These are phyloP conservation scores for Perca fluviatilis DNA, from an alignment of 2,113 vertebrate species.

Conservation along the genomic window DNA sequence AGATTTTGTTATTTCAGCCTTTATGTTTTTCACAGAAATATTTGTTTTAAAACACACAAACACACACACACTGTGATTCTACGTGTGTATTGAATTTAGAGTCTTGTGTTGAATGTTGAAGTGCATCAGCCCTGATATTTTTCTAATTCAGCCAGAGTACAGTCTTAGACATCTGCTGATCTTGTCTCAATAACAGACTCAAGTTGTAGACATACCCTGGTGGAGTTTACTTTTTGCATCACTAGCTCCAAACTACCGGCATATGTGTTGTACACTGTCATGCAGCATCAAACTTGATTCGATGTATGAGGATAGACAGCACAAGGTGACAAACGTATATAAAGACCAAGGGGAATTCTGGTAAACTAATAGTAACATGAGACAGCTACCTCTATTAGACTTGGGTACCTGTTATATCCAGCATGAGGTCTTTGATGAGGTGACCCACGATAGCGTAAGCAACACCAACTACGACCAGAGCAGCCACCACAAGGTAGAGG, in stretches of 20 bases:
- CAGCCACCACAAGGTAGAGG: constrained; percentile 86
- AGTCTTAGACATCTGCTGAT: neutral
- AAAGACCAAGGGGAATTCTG: neutral
- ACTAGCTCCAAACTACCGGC: neutral
- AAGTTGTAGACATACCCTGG: neutral
- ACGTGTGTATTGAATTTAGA: neutral
- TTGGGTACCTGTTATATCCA: constrained; percentile 85
- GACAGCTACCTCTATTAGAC: neutral
- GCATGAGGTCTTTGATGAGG: constrained; percentile 88
- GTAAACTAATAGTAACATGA: neutral
- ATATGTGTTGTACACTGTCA: neutral
- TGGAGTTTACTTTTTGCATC: neutral
- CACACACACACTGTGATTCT: too few relatives aligned
- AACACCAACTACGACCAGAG: constrained; percentile 84
- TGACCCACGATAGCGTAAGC: constrained; percentile 90
- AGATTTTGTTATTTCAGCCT: neutral
- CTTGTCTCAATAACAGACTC: neutral
- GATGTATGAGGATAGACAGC: neutral
- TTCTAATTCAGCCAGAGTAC: neutral
- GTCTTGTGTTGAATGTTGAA: neutral
- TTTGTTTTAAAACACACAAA: neutral
- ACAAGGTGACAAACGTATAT: neutral
- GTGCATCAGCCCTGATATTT: neutral
- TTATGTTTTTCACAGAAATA: neutral
- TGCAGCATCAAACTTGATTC: neutral